Percentiles rank a stretch among this genome's conserved stretches.
Conservation (phyloP, 2,888 invertebrate genomes). For the Nudaria mundana region DNA sequence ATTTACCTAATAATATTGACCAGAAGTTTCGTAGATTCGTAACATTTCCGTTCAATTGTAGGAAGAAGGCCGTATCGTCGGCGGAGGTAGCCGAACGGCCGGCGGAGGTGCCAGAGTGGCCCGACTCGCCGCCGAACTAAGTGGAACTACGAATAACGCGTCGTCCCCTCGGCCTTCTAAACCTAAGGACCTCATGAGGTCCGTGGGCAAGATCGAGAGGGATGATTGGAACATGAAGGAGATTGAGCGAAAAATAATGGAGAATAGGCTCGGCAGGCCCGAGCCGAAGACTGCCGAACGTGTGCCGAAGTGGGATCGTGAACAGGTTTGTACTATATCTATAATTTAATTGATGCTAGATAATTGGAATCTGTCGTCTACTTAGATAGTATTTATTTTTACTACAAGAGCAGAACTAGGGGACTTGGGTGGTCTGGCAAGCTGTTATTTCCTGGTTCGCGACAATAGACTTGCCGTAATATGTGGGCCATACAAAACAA, state of each 20-base stretch:
- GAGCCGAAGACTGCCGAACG: conserved; percentile 84
- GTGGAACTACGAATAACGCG: conserved; percentile 79
- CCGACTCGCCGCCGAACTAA: conserved; percentile 87
- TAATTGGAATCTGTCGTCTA: too few species aligned
- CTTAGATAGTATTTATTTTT: background rate
- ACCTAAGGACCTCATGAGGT: conserved; percentile 91
- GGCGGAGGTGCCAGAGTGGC: conserved; percentile 65
- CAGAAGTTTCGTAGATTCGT: too few species aligned
- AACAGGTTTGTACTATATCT: conserved; percentile 82
- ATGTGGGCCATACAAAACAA: too few species aligned
- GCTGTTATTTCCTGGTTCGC: too few species aligned
- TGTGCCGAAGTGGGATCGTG: conserved; percentile 95
- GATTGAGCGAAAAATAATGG: conserved; percentile 93
- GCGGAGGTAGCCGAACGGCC: conserved; percentile 50
- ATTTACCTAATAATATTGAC: too few species aligned
- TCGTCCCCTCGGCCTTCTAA: conserved; percentile 83
- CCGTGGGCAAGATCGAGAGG: conserved; percentile 93
- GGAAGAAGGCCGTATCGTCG: conserved; percentile 67
- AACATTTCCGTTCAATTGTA: conserved; percentile 21
- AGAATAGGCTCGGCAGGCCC: conserved; percentile 86
- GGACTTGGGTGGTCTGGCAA: too few species aligned
- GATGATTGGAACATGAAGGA: conserved; percentile 95
- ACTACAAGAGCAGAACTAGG: background rate
- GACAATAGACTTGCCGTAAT: too few species aligned
- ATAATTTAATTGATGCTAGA: too few species aligned